Percentiles rank a stretch among this genome's conserved stretches.
Conservation (phyloP, 1,140 invertebrate genomes). For the Nebria ingens region DNA sequence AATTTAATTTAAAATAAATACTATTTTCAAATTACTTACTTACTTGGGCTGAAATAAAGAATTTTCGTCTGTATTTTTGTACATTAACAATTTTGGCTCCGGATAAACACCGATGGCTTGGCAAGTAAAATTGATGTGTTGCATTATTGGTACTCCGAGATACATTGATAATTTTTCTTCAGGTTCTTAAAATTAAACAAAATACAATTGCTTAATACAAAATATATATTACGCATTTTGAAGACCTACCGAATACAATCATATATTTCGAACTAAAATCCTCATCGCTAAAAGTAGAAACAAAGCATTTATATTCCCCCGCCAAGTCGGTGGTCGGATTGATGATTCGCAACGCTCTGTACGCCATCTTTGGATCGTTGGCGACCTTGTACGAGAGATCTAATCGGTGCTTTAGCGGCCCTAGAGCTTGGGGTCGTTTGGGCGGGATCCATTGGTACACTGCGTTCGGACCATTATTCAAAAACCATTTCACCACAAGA, state of each 20-base stretch:
- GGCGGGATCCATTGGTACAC: constrained; percentile 60
- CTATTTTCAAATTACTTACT: not conserved
- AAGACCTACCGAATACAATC: constrained; percentile 50
- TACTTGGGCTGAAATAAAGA: not conserved
- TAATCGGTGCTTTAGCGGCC: constrained; percentile 41
- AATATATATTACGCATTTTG: not conserved
- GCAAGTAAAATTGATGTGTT: constrained; percentile 36
- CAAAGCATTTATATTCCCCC: constrained; percentile 54
- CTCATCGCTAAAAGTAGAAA: constrained; percentile 52
- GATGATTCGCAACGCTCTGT: constrained; percentile 54
- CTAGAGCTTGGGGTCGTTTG: constrained; percentile 40
- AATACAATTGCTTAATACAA: not conserved
- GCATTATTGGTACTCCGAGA: constrained; percentile 17
- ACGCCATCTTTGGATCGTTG: constrained; percentile 45
- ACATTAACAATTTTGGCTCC: constrained; percentile 34
- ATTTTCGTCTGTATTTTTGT: constrained; percentile 23
- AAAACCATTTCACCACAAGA: constrained; percentile 59
- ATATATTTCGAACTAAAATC: constrained; percentile 45
- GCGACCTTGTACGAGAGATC: constrained; percentile 48
- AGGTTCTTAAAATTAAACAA: constrained; percentile 16
- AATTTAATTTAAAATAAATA: not conserved
- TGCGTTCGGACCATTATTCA: constrained; percentile 43
- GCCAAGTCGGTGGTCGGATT: constrained; percentile 53
- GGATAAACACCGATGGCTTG: constrained; percentile 35
- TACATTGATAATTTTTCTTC: constrained; percentile 23